A percentile compares a stretch with the other conserved stretches of the same genome.
Conservation (phyloP, 1,140 invertebrate species). For the Saccostrea echinata region DNA sequence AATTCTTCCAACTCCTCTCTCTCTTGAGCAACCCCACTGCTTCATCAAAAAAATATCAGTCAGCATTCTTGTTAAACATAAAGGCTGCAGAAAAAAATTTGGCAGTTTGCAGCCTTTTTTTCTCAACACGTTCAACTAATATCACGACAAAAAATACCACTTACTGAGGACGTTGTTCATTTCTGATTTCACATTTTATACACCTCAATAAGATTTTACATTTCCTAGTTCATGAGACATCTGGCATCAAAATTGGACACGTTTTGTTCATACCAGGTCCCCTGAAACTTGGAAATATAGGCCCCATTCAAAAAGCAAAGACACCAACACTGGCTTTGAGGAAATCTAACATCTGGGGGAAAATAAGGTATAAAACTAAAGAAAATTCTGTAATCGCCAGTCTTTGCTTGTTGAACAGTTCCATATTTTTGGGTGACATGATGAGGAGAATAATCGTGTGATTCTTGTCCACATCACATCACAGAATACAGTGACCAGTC, state of each 20-base stretch:
- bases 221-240: neutral
- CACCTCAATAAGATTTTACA: conserved; percentile 22
- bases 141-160: conserved; percentile 10
- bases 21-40: neutral
- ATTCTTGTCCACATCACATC: conserved; percentile 1
- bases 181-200: conserved; percentile 18
- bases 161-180: neutral
- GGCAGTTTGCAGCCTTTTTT: conserved; percentile 19
- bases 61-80: neutral
- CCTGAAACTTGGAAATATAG: neutral
- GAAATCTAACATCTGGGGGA: neutral
- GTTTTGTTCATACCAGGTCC: conserved; percentile 22
- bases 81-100: conserved; percentile 29
- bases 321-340: neutral
- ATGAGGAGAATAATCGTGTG: neutral
- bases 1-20: conserved; percentile 13
- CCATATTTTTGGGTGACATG: neutral
- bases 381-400: neutral
- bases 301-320: conserved; percentile 11
- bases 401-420: conserved; percentile 21
- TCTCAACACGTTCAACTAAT: neutral
- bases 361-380: conserved; percentile 13
- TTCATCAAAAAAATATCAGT: neutral
- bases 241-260: conserved; percentile 12
- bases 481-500: conserved; percentile 38